Conservation (phyloP, 2,113 vertebrate genomes). For the Cranoglanis bouderius region DNA sequence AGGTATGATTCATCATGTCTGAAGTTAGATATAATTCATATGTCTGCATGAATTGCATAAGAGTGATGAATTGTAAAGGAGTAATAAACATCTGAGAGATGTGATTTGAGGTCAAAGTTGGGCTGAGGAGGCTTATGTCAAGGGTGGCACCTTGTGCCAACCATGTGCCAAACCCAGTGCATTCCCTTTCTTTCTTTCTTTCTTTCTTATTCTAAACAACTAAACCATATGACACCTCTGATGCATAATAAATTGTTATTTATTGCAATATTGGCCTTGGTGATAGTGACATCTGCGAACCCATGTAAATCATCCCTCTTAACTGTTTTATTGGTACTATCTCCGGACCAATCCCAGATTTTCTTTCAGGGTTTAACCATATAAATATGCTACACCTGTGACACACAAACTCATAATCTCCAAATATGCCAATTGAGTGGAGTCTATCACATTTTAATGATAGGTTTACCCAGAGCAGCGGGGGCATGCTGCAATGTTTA, state of each 20-base stretch:
- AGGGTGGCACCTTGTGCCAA: not conserved
- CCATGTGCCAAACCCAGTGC: not conserved
- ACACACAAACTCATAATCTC: not conserved
- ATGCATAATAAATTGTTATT: not conserved
- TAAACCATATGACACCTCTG: not conserved
- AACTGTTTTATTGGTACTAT: not conserved
- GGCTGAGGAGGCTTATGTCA: not conserved
- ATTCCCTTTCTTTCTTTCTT: not conserved
- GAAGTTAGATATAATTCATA: not conserved
- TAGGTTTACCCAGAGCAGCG: not conserved
- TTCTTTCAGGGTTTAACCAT: not conserved
- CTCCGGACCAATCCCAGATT: not conserved
- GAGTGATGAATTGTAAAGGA: not conserved
- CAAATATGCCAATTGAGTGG: not conserved
- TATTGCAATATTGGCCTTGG: not conserved
- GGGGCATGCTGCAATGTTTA: slow-evolving; percentile 13
- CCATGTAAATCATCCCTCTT: not conserved
- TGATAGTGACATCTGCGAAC: not conserved
- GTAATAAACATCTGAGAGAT: not conserved
- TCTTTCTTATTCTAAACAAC: not conserved
- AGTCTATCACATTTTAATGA: not conserved
- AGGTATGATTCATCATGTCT: not conserved
- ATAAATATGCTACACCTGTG: not conserved
- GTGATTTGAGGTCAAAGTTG: not conserved
- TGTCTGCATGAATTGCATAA: not conserved